Conservation (phyloP, 2,797 vertebrate genomes). For the Zenarchopterus dispar region DNA sequence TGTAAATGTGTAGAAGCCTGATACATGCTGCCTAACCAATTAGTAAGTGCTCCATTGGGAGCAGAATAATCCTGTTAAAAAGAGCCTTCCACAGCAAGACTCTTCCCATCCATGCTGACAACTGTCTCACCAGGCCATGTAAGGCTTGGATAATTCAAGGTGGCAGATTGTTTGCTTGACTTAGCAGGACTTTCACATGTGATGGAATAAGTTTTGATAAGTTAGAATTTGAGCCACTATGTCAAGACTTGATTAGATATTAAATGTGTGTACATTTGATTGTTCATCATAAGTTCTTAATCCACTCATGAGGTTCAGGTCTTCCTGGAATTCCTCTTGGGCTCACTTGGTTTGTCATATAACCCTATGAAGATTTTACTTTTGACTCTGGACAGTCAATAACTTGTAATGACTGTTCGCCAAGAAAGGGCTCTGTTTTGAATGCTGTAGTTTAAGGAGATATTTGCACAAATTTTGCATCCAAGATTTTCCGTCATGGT, state of each 20-base stretch:
- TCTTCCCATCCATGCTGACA: conserved; percentile 41
- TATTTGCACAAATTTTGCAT: conserved; percentile 20
- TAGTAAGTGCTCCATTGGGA: conserved; percentile 53
- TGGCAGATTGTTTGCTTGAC: conserved; percentile 30
- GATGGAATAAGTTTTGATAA: conserved; percentile 8
- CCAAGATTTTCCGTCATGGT: conserved; percentile 37
- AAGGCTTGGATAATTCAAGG: conserved; percentile 54
- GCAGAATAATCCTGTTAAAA: conserved; percentile 71
- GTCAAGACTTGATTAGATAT: conserved; percentile 17
- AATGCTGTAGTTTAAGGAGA: conserved; percentile 18
- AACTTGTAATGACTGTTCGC: conserved; percentile 25
- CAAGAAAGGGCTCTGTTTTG: conserved; percentile 34
- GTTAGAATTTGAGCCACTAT: conserved; percentile 10
- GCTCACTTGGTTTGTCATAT: conserved; percentile 40
- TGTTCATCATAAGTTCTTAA: conserved; percentile 20
- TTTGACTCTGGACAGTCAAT: conserved; percentile 48
- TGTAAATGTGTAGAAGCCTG: conserved; percentile 57
- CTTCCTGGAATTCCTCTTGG: conserved; percentile 21
- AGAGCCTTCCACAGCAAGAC: conserved; percentile 40
- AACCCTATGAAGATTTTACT: conserved; percentile 49
- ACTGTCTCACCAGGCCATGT: conserved; percentile 47
- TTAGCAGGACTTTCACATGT: conserved; percentile 5
- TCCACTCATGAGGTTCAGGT: conserved; percentile 27
- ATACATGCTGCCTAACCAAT: conserved; percentile 64
- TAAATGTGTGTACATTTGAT: not conserved